phyloP scores from a whole-genome alignment of 2,113 vertebrate genomes.

The Copsychus sechellarum region DNA sequence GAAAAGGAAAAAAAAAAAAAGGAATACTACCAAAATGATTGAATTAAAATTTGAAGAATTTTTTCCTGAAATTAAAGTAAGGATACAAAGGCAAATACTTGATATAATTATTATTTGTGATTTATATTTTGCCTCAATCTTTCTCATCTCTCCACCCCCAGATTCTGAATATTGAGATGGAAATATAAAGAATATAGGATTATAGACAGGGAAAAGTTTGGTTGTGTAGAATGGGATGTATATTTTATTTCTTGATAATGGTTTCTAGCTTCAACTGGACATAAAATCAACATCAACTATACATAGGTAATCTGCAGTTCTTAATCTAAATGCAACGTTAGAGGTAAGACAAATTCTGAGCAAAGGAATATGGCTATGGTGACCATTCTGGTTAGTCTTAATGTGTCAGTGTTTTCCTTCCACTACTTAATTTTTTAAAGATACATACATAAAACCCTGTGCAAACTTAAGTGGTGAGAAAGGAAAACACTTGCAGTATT shows the following conservation, averaged over 20 bases:
- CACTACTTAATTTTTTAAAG: not conserved
- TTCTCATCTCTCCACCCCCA: accelerated
- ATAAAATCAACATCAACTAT: not conserved
- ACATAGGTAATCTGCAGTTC: not conserved
- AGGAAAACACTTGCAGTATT: not conserved
- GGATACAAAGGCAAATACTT: not conserved
- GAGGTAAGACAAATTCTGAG: not conserved
- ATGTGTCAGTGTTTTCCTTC: not conserved
- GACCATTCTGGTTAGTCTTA: not conserved
- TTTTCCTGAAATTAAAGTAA: not conserved
- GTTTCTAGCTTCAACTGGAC: not conserved
- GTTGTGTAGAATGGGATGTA: not conserved
- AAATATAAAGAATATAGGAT: not conserved
- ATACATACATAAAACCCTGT: not conserved
- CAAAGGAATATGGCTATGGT: not conserved
- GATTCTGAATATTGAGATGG: not conserved
- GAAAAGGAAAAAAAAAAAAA: not conserved
- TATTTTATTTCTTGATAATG: not conserved
- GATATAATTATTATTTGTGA: not conserved
- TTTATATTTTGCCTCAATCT: not conserved
- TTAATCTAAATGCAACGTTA: not conserved
- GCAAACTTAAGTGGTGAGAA: not conserved
- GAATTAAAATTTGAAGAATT: not conserved
- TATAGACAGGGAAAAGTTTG: not conserved
- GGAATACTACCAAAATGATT: not conserved